These are phyloP conservation scores for Imbricaverruca yamaguchii DNA, from an alignment of 2,888 invertebrate species.

Conservation along the genomic window DNA sequence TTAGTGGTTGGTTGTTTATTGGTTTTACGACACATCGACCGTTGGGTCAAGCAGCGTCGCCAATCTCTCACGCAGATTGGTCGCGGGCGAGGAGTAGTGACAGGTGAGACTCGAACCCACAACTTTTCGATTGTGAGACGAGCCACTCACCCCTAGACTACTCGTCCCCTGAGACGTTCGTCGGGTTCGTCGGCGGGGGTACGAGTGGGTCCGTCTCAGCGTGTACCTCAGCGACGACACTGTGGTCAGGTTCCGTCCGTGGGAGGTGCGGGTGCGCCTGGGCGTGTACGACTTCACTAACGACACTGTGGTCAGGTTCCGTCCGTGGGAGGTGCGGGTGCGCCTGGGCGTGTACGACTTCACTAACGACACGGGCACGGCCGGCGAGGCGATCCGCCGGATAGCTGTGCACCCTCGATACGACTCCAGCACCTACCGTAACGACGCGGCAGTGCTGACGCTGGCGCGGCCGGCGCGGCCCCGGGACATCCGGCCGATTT, in stretches of 20 bases:
- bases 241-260: slow-evolving; percentile 29
- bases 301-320: slow-evolving; percentile 28
- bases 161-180: background rate
- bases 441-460: slow-evolving; percentile 66
- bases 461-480: slow-evolving; percentile 34
- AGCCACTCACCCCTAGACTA: too few species aligned
- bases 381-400: background rate
- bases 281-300: slow-evolving; percentile 70
- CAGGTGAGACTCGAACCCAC: too few species aligned
- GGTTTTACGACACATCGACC: too few species aligned
- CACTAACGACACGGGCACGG: slow-evolving; percentile 34
- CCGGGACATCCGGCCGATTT: slow-evolving; percentile 67
- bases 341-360: slow-evolving; percentile 68
- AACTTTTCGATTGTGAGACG: too few species aligned
- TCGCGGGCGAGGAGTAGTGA: too few species aligned
- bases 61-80: too few species aligned
- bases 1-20: too few species aligned
- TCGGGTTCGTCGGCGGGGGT: too few species aligned
- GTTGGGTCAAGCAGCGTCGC: too few species aligned
- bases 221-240: too few species aligned
- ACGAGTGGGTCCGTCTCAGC: too few species aligned
- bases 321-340: slow-evolving; percentile 26
- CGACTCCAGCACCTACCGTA: slow-evolving; percentile 57
- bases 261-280: slow-evolving; percentile 29
- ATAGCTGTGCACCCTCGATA: slow-evolving; percentile 42